Evolutionary conservation across 2,113 vertebrate genomes (phyloP).

Genomic region (Ardeotis arabs): DNA sequence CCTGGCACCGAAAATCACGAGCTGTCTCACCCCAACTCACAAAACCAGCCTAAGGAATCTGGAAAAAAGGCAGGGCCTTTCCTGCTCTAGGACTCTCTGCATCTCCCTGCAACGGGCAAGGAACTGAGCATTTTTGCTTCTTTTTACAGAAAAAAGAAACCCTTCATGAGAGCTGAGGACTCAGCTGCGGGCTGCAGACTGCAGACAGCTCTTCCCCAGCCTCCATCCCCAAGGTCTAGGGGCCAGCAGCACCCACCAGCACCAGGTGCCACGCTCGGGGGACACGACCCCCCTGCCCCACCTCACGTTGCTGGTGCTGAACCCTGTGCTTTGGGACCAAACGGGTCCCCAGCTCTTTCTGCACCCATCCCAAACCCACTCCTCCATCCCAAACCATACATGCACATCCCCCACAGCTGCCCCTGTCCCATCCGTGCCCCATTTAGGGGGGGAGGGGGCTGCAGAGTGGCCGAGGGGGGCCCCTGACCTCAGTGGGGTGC

Average conservation of each 20-base stretch:
- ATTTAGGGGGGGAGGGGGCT: neutral
- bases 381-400: neutral
- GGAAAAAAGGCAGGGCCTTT: neutral
- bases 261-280: rapidly evolving
- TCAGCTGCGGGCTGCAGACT: neutral
- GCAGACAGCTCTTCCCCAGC: neutral
- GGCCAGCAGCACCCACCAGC: neutral
- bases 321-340: neutral
- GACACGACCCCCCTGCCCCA: rapidly evolving
- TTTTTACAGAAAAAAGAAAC: neutral
- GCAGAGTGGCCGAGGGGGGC: rapidly evolving
- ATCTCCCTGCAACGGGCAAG: neutral
- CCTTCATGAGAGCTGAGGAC: neutral
- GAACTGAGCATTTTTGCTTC: neutral
- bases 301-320: neutral
- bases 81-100: rapidly evolving
- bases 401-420: rapidly evolving
- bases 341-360: too few relatives aligned
- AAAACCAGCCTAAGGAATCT: neutral
- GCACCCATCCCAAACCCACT: too few relatives aligned
- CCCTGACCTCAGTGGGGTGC: too few relatives aligned
- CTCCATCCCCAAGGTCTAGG: neutral
- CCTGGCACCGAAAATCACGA: neutral
- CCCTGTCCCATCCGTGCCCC: neutral
- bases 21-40: neutral